Percentiles rank a stretch among this genome's conserved stretches.
Evolutionary conservation across 1,140 invertebrate genomes (phyloP).

Genomic region (Drosophila trapezifrons): DNA sequence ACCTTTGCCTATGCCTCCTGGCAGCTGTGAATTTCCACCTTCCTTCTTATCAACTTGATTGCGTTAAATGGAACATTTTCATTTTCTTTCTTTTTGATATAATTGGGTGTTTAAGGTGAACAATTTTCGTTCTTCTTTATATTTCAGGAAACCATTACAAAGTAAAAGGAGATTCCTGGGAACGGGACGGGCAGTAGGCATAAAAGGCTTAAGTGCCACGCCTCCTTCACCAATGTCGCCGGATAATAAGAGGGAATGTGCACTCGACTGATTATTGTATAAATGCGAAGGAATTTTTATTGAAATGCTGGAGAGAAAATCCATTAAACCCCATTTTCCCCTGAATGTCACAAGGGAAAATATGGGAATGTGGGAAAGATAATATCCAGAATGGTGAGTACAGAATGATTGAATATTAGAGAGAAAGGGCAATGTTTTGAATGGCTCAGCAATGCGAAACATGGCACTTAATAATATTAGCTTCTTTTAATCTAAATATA

Average conservation of each 20-base stretch:
- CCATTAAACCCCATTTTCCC: slow-evolving; percentile 7
- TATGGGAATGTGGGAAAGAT: neutral
- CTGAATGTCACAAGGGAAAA: neutral
- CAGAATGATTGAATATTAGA: neutral
- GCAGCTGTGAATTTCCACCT: slow-evolving; percentile 48
- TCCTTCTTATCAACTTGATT: slow-evolving; percentile 73
- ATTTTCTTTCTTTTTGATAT: slow-evolving; percentile 51
- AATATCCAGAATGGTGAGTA: neutral
- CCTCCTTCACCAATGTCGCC: slow-evolving; percentile 2
- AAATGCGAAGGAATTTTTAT: slow-evolving; percentile 22
- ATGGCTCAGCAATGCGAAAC: too few relatives aligned
- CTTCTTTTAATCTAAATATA: neutral
- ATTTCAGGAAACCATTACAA: slow-evolving; percentile 70
- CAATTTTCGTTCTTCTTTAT: slow-evolving; percentile 51
- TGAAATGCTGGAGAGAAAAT: slow-evolving; percentile 11
- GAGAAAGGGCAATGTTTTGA: neutral
- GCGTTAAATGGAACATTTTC: slow-evolving; percentile 73
- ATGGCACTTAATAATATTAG: neutral
- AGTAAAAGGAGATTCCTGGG: slow-evolving; percentile 19
- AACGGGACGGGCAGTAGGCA: slow-evolving; percentile 2
- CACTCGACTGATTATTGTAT: slow-evolving; percentile 31
- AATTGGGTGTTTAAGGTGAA: slow-evolving; percentile 79
- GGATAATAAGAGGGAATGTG: slow-evolving; percentile 14
- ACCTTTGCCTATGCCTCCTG: slow-evolving; percentile 32
- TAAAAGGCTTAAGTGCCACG: slow-evolving; percentile 62